Conservation (phyloP, 2,113 vertebrate genomes). For the Odontesthes bonariensis region DNA sequence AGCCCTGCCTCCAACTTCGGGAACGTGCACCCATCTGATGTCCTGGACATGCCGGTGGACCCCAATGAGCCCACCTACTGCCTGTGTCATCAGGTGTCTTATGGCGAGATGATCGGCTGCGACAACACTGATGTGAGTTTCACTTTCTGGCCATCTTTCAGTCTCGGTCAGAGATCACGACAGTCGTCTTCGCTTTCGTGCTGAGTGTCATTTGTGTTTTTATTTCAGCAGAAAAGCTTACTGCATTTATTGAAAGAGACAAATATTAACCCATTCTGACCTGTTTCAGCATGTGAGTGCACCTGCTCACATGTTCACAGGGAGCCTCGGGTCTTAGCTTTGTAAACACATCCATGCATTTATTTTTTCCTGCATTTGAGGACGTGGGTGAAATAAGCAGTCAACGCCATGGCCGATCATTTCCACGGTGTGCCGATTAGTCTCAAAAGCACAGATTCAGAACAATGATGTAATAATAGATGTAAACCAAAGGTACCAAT, state of each 20-base stretch:
- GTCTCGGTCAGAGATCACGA: not conserved
- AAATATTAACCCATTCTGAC: no score
- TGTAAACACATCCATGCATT: no score
- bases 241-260: not conserved
- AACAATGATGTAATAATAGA: no score
- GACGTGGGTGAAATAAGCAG: no score
- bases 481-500: no score
- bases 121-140: constrained; percentile 96
- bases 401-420: no score
- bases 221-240: not conserved
- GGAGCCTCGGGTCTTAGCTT: no score
- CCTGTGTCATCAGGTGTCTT: constrained; percentile 98
- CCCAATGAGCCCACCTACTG: constrained; percentile 99
- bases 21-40: constrained; percentile 94
- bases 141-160: not conserved
- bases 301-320: no score
- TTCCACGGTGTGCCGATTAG: no score
- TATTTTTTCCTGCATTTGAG: no score
- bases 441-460: no score
- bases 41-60: constrained; percentile 98
- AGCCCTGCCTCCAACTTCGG: constrained; percentile 90
- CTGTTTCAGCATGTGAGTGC: no score
- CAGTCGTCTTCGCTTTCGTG: not conserved
- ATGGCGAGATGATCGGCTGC: constrained; percentile 99
- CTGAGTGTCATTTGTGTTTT: not conserved